Percentiles rank a stretch among this genome's conserved stretches.
phyloP scores from a whole-genome alignment of 2,797 vertebrate species.

The Dendrocincla tyrannina region DNA sequence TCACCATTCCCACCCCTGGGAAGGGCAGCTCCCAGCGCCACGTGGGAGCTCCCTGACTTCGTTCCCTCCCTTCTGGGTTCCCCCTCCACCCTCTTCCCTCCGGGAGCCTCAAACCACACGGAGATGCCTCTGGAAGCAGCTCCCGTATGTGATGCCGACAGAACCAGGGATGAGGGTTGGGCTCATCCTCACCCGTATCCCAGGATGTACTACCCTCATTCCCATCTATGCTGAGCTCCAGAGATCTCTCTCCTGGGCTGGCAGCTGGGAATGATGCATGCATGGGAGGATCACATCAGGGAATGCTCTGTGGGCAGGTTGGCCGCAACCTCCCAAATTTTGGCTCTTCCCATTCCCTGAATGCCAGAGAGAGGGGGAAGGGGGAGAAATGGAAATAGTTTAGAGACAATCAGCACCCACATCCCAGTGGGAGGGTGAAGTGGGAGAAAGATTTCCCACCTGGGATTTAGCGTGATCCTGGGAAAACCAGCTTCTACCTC shows the following conservation, averaged over 20 bases:
- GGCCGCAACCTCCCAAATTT: neutral
- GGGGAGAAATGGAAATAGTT: neutral
- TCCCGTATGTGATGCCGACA: rapidly evolving
- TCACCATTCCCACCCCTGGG: neutral
- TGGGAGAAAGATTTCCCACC: neutral
- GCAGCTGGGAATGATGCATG: neutral
- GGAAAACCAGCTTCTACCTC: neutral
- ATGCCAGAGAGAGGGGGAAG: too few species aligned
- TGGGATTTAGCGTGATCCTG: neutral
- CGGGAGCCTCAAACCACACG: rapidly evolving
- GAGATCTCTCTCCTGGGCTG: neutral
- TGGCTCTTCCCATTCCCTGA: neutral
- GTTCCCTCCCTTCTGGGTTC: neutral
- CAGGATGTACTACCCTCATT: neutral
- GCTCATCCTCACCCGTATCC: neutral
- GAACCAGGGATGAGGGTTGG: rapidly evolving
- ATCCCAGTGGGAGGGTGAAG: rapidly evolving
- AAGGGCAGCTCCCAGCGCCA: neutral
- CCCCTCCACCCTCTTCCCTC: neutral
- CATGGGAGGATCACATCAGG: rapidly evolving
- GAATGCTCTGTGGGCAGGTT: neutral
- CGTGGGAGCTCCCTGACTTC: neutral
- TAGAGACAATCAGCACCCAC: neutral
- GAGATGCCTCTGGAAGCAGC: neutral
- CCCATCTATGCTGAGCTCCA: rapidly evolving